phyloP scores from a whole-genome alignment of 2,888 invertebrate genomes.

The Cephus rjabovi region DNA sequence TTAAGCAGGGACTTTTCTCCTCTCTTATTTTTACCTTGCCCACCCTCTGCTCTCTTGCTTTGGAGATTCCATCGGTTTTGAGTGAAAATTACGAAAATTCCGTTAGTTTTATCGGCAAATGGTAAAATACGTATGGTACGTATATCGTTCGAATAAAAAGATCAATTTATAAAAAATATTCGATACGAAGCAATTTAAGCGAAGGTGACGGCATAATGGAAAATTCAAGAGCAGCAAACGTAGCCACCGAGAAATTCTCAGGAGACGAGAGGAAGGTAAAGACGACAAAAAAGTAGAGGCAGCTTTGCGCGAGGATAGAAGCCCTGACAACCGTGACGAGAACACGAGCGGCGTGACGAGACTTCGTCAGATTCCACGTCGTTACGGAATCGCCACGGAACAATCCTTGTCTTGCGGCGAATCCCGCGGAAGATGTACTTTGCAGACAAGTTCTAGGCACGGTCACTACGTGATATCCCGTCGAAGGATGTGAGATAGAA shows the following conservation, averaged over 20 bases:
- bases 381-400: not conserved
- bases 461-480: not conserved
- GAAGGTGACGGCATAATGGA: not conserved
- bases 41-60: not conserved
- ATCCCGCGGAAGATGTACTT: not conserved
- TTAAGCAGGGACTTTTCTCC: not conserved
- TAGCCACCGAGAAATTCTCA: not conserved
- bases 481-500: not conserved
- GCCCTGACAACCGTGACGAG: conserved; percentile 1
- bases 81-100: not conserved
- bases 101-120: not conserved
- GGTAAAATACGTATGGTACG: not conserved
- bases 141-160: too few species aligned
- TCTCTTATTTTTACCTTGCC: not conserved
- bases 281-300: not conserved
- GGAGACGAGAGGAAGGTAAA: not conserved
- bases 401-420: not conserved
- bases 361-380: conserved; percentile 8
- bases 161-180: not conserved
- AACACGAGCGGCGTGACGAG: conserved; percentile 7
- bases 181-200: not conserved
- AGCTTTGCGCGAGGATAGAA: not conserved
- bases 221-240: not conserved
- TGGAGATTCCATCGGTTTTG: not conserved
- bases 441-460: not conserved